Evolutionary conservation across 1,140 invertebrate species (phyloP), one percentile per base, ranked within the genome.

Genomic region (Achroia grisella): DNA sequence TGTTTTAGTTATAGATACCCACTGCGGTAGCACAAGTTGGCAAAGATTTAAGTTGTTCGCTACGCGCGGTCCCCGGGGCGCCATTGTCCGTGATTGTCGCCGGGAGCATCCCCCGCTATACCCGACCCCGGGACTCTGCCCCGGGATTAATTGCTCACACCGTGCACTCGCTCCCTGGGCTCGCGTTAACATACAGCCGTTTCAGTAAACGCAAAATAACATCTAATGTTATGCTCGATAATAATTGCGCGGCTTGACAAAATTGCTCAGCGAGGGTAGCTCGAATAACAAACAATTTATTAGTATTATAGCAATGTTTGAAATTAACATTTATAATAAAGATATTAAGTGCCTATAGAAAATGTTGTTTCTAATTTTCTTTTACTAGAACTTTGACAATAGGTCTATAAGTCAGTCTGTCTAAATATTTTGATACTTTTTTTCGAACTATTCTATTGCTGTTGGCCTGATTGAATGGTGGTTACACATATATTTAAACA

Each of bases 11-110:
- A 23, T 23, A 10, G 9, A 14, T 15, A n/a, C 15, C 13, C 13
- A 15, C 13, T 17, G 55, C 53, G 52, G 35, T 47, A 45, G 52
- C 52, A 46, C 35, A 63, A 75, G 63, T 80, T 82, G 65, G 74
- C 70, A 67, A 82, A 84, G 80, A 84, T 80, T 78, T 79, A 80
- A 83, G 55, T 83, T 78, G 71, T 69, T 67, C 62, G 36, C 49
- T 23, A 23, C 17, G 2, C 35, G 39, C 34, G 10, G 45, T 84
- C 80, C 76, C 80, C 31, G 32, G 80, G 76, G 80, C 52, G 69
- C 78, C 67, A 63, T 84, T 80, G 47, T 17, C 52, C 23, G 63
- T 82, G 78, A 84, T 84, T 84, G 80, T 84, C 80, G 76, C 71
- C 65, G 71, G 57, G 72, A 63, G 68, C 58, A 12, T 30, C 57